Evolutionary conservation across 2,113 vertebrate genomes (phyloP).

Genomic region (Panurus biarmicus): DNA sequence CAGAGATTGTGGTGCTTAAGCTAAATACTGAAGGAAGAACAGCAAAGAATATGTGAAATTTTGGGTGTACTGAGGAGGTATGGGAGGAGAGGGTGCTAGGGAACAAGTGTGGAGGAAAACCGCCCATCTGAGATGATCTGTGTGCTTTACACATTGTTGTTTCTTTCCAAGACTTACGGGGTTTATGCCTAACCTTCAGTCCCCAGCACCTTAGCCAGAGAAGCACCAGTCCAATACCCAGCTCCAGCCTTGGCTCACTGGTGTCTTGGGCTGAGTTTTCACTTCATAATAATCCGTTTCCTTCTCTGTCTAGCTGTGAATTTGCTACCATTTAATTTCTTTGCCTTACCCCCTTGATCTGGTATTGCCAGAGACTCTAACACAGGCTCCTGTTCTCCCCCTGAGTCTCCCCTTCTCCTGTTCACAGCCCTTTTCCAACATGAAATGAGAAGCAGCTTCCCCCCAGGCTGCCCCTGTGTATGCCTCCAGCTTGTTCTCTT

Average conservation of each 20-base stretch:
- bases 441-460: conserved; percentile 5
- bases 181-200: background rate
- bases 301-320: background rate
- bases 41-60: background rate
- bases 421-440: background rate
- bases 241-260: background rate
- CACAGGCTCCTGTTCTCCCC: background rate
- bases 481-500: background rate
- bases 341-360: background rate
- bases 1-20: background rate
- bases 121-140: background rate
- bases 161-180: background rate
- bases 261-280: background rate
- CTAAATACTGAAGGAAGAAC: background rate
- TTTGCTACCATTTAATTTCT: background rate
- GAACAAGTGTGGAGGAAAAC: background rate
- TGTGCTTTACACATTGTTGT: background rate
- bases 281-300: background rate
- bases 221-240: background rate
- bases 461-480: background rate
- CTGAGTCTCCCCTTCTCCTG: background rate
- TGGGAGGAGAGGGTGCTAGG: background rate
- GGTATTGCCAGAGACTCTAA: background rate
- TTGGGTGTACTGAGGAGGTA: background rate
- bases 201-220: background rate